Conservation (phyloP, 1,140 invertebrate species). For the Drosophila tani region DNA sequence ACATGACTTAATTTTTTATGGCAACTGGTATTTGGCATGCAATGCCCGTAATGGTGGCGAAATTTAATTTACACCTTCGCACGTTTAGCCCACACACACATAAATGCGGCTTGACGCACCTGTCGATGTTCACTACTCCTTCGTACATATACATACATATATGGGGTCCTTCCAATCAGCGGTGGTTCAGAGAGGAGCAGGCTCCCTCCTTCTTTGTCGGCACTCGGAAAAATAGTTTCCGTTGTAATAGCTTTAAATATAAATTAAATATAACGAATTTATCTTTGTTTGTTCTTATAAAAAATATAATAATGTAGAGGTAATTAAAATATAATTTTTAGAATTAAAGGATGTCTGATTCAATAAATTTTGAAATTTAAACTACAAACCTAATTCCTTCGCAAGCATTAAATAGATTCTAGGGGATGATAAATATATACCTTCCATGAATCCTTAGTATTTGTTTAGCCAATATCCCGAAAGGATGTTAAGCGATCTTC, state of each 20-base stretch:
- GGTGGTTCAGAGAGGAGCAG: constrained; percentile 14
- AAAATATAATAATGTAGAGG: background rate
- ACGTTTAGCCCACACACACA: constrained; percentile 54
- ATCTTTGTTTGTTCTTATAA: too few relatives aligned
- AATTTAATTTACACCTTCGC: constrained; percentile 82
- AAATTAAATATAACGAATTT: background rate
- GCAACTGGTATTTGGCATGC: constrained; percentile 52
- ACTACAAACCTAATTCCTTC: too few relatives aligned
- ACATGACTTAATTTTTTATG: constrained; percentile 24
- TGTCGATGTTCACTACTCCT: constrained; percentile 27
- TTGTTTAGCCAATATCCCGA: background rate
- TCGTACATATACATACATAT: background rate
- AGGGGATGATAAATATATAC: too few relatives aligned
- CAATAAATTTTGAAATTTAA: too few relatives aligned
- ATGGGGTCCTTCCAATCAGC: constrained; percentile 67
- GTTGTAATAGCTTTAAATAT: background rate
- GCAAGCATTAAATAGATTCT: background rate
- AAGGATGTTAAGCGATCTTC: background rate
- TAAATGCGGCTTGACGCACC: constrained; percentile 27
- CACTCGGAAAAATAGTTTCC: constrained; percentile 18
- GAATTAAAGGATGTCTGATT: background rate
- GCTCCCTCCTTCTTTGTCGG: constrained; percentile 1
- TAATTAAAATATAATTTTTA: too few relatives aligned
- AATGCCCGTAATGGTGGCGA: constrained; percentile 58
- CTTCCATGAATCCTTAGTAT: background rate